Evolutionary conservation across 1,140 invertebrate genomes (phyloP).

Genomic region (Philopotamus ludificatus): DNA sequence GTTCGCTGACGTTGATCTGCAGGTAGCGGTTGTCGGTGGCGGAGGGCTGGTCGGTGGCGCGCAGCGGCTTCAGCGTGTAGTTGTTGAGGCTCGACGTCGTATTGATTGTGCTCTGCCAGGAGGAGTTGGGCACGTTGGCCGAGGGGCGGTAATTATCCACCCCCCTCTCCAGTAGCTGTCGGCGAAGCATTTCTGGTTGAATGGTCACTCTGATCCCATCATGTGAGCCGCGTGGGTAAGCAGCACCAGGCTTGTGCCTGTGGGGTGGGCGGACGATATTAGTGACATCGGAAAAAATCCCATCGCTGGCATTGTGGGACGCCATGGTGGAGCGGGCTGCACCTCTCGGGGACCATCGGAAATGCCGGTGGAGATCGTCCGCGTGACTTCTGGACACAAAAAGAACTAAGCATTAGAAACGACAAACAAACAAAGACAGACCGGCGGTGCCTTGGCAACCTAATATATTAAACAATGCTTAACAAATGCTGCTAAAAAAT

Average conservation of each 20-base stretch:
- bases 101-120: slow-evolving; percentile 10
- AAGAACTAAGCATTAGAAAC: too few species aligned
- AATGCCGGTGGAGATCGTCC: too few species aligned
- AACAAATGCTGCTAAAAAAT: too few species aligned
- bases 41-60: neutral
- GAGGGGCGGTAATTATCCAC: slow-evolving; percentile 12
- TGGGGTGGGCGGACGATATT: neutral
- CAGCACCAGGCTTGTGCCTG: slow-evolving; percentile 11
- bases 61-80: neutral
- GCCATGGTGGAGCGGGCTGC: neutral
- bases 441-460: too few species aligned
- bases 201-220: slow-evolving; percentile 10
- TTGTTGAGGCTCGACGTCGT: neutral
- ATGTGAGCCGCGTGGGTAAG: slow-evolving; percentile 3
- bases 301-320: neutral
- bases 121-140: neutral
- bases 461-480: too few species aligned
- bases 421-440: too few species aligned
- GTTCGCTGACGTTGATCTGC: neutral
- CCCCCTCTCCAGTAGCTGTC: neutral
- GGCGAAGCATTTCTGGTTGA: slow-evolving; percentile 7
- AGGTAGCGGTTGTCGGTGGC: neutral
- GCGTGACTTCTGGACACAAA: too few species aligned
- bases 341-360: too few species aligned
- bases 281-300: neutral